phyloP scores from a whole-genome alignment of 2,113 vertebrate genomes.

The Desmodus rotundus region DNA sequence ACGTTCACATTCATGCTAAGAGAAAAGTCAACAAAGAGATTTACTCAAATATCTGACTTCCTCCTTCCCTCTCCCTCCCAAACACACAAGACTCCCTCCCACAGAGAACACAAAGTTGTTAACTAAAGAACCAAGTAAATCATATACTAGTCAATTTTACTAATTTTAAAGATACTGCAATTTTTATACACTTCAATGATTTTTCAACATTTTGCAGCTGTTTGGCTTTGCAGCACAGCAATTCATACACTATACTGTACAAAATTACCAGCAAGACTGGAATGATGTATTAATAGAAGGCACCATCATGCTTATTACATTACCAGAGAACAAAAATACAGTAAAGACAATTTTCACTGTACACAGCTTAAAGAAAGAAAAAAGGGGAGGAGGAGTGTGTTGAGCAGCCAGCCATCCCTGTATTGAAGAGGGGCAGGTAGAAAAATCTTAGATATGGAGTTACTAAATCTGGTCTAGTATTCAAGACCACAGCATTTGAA shows the following conservation, averaged over 20 bases:
- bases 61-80: slow-evolving; percentile 68
- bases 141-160: slow-evolving; percentile 82
- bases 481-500: slow-evolving; percentile 79
- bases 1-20: slow-evolving; percentile 27
- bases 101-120: slow-evolving; percentile 71
- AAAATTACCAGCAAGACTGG: slow-evolving; percentile 90
- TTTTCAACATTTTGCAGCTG: slow-evolving; percentile 84
- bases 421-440: slow-evolving; percentile 83
- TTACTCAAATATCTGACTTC: slow-evolving; percentile 65
- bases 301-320: slow-evolving; percentile 95
- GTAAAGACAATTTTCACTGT: slow-evolving; percentile 91
- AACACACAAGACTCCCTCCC: slow-evolving; percentile 67
- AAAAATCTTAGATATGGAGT: slow-evolving; percentile 69
- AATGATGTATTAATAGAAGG: slow-evolving; percentile 95
- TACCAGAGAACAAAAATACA: slow-evolving; percentile 89
- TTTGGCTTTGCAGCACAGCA: slow-evolving; percentile 85
- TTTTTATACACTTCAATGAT: slow-evolving; percentile 82
- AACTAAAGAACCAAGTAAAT: slow-evolving; percentile 82
- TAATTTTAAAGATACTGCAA: slow-evolving; percentile 90
- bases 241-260: slow-evolving; percentile 85
- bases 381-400: slow-evolving; percentile 76
- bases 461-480: slow-evolving; percentile 58
- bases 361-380: slow-evolving; percentile 85
- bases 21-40: slow-evolving; percentile 69
- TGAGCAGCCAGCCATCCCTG: slow-evolving; percentile 83